Evolutionary conservation across 2,113 vertebrate species (phyloP), one percentile per base, ranked within the genome.

Genomic region (Clarias magur): DNA sequence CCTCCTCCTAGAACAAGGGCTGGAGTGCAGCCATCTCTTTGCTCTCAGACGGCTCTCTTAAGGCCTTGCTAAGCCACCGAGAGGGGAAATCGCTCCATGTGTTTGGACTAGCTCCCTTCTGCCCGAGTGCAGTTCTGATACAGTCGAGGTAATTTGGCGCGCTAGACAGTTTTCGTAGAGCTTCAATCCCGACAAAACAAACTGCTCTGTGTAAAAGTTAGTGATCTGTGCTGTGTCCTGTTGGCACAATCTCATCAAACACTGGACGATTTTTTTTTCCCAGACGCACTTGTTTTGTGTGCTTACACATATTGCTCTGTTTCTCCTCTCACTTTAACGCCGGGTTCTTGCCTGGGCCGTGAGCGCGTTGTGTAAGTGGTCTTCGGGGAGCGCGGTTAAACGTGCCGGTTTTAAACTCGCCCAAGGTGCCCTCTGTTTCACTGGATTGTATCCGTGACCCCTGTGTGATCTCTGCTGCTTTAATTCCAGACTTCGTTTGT

Each of bases 371-470:
- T 72, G 27, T 17, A 84, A 79, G 79, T 76, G 79, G 79, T 83
- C 83, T 62, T 86, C 65, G 9, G 65, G 80, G 67, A 75, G 59
- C 56, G 23, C 6, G 25, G 16, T 21, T 73, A 76, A 84, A 25
- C 75, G 62, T 83, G 80, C 62, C 25, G 72, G 21, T 56, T 68
- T 86, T 62, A 57, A 73, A n/a, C 68, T 87, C 42, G 76, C 62
- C 57, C 83, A 87, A 90, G 89, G 82, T 90, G 87, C 85, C 79
- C 70, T 87, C 57, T 63, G 85, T 63, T 90, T 84, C 88, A 90
- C 86, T 88, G 73, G 86, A 88, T 89, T 53, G 75, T 83, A 80
- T 83, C 84, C 19, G 11, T 83, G 83, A 85, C 80, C 86, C 76
- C 56, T 76, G 54, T 27, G 60, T 87, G 70, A 86, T 79, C 85